Conservation (phyloP, 2,797 vertebrate genomes). For the Pangasius krempfi region DNA sequence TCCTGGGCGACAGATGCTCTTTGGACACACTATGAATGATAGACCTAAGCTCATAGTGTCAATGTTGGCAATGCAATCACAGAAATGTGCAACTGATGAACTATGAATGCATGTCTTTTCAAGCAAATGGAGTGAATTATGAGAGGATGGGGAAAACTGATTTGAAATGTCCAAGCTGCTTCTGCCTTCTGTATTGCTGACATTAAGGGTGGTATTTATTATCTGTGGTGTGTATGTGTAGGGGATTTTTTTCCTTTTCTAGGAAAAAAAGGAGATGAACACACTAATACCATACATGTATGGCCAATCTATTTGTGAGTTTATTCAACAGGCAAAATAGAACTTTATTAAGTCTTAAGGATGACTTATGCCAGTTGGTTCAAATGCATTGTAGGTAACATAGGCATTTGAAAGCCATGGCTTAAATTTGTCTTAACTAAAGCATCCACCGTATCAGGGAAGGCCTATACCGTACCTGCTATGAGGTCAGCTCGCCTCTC, state of each 20-base stretch:
- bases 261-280: constrained; percentile 13
- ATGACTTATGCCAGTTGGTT: constrained; percentile 57
- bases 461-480: constrained; percentile 82
- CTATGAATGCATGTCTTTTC: constrained; percentile 38
- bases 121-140: constrained; percentile 42
- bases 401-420: constrained; percentile 66
- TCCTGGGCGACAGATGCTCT: constrained; percentile 45
- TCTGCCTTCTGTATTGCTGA: constrained; percentile 4
- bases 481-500: constrained; percentile 86
- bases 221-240: constrained; percentile 44
- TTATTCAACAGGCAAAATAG: constrained; percentile 30
- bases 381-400: constrained; percentile 63
- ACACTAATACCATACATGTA: constrained; percentile 42
- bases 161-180: constrained; percentile 22
- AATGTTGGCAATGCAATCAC: constrained; percentile 17
- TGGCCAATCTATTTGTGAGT: constrained; percentile 30
- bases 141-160: background rate
- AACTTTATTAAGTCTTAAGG: constrained; percentile 43
- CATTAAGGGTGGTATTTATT: background rate
- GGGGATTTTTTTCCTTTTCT: background rate
- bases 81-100: constrained; percentile 6
- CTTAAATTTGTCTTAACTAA: constrained; percentile 59
- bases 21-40: constrained; percentile 8
- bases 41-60: background rate
- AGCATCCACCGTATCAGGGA: constrained; percentile 49